Evolutionary conservation across 2,888 invertebrate species (phyloP).

Genomic region (Thymelicus acteon): DNA sequence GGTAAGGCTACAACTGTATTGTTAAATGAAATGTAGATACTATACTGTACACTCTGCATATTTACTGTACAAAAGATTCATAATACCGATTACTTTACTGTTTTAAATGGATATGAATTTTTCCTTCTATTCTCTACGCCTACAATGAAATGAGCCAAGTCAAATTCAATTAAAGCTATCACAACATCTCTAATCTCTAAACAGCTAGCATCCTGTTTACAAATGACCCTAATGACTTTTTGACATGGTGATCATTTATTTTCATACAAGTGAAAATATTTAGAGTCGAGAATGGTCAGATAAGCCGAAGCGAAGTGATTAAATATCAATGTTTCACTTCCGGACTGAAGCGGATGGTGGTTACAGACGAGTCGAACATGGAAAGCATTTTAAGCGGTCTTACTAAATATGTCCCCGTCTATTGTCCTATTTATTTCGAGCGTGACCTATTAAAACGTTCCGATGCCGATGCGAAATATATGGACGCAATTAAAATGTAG

Average conservation of each 20-base stretch:
- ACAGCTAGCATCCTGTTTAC: slow-evolving; percentile 64
- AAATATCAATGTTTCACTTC: slow-evolving; percentile 72
- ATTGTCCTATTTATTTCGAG: slow-evolving; percentile 78
- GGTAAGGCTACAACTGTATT: neutral
- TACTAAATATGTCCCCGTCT: slow-evolving; percentile 62
- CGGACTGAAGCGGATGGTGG: slow-evolving; percentile 54
- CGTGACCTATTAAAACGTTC: slow-evolving; percentile 55
- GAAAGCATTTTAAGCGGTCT: slow-evolving; percentile 82
- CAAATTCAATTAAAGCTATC: slow-evolving; percentile 45
- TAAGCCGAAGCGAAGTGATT: slow-evolving; percentile 64
- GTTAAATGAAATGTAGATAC: neutral
- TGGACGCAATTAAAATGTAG: slow-evolving; percentile 10
- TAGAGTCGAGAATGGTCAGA: slow-evolving; percentile 50
- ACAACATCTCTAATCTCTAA: slow-evolving; percentile 51
- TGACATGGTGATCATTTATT: slow-evolving; percentile 51
- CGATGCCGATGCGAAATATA: slow-evolving; percentile 45
- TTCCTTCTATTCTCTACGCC: neutral
- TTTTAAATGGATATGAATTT: neutral
- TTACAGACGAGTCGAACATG: slow-evolving; percentile 76
- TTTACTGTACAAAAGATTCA: no score
- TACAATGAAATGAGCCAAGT: neutral
- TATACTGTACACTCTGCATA: no score
- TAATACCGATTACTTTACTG: no score
- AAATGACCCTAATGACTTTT: slow-evolving; percentile 72
- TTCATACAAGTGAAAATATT: slow-evolving; percentile 54